A percentile compares a stretch with the other conserved stretches of the same genome.
phyloP scores from a whole-genome alignment of 2,797 vertebrate species.

The Carapus acus region DNA sequence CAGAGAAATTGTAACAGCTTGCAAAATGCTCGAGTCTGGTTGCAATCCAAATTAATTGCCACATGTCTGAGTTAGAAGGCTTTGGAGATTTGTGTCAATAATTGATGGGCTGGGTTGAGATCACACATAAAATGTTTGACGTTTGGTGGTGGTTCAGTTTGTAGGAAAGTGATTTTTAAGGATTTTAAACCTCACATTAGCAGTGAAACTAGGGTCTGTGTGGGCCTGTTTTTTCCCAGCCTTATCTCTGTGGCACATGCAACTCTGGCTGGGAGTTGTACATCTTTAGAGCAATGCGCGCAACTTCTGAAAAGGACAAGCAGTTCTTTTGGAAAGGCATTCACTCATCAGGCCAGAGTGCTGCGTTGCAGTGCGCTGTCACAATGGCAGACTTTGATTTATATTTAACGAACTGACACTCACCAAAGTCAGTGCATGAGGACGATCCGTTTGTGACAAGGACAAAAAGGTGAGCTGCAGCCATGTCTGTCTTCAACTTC shows the following conservation, averaged over 20 bases:
- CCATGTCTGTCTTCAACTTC: too few species aligned
- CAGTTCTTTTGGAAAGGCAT: background rate
- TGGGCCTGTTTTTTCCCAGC: background rate
- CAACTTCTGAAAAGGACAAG: slow-evolving; percentile 10
- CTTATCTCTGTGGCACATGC: slow-evolving; percentile 22
- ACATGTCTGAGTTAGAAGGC: background rate
- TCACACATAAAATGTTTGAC: too few species aligned
- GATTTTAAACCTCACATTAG: slow-evolving; percentile 16
- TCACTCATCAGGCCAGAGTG: background rate
- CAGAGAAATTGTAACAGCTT: too few species aligned
- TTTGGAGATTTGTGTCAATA: background rate
- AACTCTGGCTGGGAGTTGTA: background rate
- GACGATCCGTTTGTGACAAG: too few species aligned
- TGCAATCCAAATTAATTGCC: too few species aligned
- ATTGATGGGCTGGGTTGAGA: background rate
- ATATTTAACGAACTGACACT: too few species aligned
- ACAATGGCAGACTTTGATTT: too few species aligned
- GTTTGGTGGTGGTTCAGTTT: too few species aligned
- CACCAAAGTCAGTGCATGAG: too few species aligned
- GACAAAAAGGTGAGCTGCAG: too few species aligned
- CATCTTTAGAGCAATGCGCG: background rate
- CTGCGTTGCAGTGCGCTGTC: background rate
- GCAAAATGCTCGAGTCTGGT: too few species aligned
- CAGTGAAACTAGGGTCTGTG: slow-evolving; percentile 34
- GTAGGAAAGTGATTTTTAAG: too few species aligned